Conservation (phyloP, 37 sponge, comb jelly and placozoan genomes). For the Geodia barretti region DNA sequence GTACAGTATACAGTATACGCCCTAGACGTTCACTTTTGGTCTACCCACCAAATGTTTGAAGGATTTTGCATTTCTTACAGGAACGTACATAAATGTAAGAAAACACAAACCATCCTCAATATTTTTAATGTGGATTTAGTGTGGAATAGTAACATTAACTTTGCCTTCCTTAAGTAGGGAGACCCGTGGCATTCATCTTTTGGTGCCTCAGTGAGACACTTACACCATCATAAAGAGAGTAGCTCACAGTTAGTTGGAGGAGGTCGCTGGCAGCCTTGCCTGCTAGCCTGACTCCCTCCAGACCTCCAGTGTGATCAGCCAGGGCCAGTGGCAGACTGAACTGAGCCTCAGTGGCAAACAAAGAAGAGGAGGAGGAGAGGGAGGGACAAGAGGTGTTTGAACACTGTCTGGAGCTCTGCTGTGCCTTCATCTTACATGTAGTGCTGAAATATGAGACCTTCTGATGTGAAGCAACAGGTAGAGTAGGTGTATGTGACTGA, state of each 20-base stretch:
- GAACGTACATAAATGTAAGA: too few species aligned
- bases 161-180: too few species aligned
- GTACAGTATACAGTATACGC: too few species aligned
- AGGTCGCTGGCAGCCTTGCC: slow-evolving; percentile 43
- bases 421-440: slow-evolving; percentile 34
- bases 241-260: slow-evolving; percentile 35
- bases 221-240: neutral
- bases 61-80: too few species aligned
- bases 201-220: too few species aligned
- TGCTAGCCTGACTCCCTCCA: slow-evolving; percentile 46
- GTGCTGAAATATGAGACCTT: neutral
- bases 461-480: neutral
- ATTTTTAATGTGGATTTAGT: too few species aligned
- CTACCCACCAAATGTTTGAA: too few species aligned
- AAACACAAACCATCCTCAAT: too few species aligned
- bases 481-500: neutral
- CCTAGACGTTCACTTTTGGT: too few species aligned
- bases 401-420: slow-evolving; percentile 15
- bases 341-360: slow-evolving; percentile 26
- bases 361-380: neutral
- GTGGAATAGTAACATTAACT: too few species aligned
- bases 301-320: slow-evolving; percentile 44
- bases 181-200: too few species aligned
- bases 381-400: slow-evolving; percentile 43
- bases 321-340: slow-evolving; percentile 48